Evolutionary conservation across 2,888 invertebrate genomes (phyloP).

Genomic region (Euproctis similis): DNA sequence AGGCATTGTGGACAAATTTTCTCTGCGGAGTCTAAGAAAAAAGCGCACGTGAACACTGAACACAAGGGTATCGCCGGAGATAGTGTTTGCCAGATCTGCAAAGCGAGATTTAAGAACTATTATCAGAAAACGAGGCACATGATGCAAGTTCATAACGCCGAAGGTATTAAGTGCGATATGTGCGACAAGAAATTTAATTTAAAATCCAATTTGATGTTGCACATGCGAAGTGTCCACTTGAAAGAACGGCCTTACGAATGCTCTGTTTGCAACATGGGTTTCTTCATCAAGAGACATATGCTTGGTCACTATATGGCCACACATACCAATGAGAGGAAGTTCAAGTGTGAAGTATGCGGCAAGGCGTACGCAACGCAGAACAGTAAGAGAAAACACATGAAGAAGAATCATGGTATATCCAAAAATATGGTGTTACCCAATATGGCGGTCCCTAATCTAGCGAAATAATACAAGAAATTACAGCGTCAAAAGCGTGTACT

Average conservation of each 20-base stretch:
- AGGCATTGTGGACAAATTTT: slow-evolving; percentile 54
- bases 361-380: slow-evolving; percentile 70
- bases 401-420: slow-evolving; percentile 54
- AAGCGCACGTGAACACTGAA: slow-evolving; percentile 58
- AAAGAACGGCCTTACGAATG: slow-evolving; percentile 64
- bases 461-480: too few relatives aligned
- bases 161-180: slow-evolving; percentile 58
- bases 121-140: slow-evolving; percentile 66
- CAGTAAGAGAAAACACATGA: slow-evolving; percentile 60
- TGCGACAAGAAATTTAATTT: slow-evolving; percentile 66
- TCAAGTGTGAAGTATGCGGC: slow-evolving; percentile 77
- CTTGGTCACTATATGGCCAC: slow-evolving; percentile 65
- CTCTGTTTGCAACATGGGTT: slow-evolving; percentile 62
- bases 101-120: slow-evolving; percentile 62
- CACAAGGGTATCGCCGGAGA: slow-evolving; percentile 65
- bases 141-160: slow-evolving; percentile 60
- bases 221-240: slow-evolving; percentile 59
- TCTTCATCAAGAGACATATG: slow-evolving; percentile 65
- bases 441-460: slow-evolving; percentile 7
- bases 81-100: slow-evolving; percentile 64
- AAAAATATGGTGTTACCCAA: slow-evolving; percentile 15
- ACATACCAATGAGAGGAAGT: slow-evolving; percentile 69
- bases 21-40: slow-evolving; percentile 57
- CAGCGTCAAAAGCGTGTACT: too few relatives aligned
- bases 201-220: slow-evolving; percentile 54